Evolutionary conservation across 2,113 vertebrate genomes (phyloP).

Genomic region (Plecotus auritus): DNA sequence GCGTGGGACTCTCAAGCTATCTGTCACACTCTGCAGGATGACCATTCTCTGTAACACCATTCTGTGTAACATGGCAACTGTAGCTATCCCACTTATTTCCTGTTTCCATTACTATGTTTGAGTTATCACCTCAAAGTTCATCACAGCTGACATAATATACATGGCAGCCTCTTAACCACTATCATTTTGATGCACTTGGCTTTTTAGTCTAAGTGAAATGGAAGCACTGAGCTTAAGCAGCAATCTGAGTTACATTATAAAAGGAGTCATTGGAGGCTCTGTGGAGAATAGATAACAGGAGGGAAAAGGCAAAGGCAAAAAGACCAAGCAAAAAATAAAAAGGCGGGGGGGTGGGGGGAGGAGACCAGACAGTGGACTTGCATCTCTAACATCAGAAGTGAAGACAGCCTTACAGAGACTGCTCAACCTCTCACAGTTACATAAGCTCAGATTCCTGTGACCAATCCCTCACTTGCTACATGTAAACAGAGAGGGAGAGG

Average conservation of each 20-base stretch:
- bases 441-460: background rate
- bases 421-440: background rate
- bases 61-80: background rate
- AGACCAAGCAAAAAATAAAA: background rate
- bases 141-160: too few species aligned
- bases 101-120: background rate
- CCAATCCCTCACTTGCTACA: background rate
- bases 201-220: background rate
- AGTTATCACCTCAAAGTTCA: background rate
- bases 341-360: background rate
- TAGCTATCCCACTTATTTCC: background rate
- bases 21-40: background rate
- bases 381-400: background rate
- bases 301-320: background rate
- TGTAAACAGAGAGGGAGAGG: background rate
- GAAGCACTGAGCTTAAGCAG: background rate
- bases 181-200: background rate
- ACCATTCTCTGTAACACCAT: background rate
- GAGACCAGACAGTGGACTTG: too few species aligned
- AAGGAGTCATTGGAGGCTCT: background rate
- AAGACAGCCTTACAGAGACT: background rate
- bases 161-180: background rate
- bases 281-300: too few species aligned
- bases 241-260: background rate
- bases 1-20: rapidly evolving